Conservation (phyloP, 2,888 invertebrate genomes). For the Girardia tigrina region DNA sequence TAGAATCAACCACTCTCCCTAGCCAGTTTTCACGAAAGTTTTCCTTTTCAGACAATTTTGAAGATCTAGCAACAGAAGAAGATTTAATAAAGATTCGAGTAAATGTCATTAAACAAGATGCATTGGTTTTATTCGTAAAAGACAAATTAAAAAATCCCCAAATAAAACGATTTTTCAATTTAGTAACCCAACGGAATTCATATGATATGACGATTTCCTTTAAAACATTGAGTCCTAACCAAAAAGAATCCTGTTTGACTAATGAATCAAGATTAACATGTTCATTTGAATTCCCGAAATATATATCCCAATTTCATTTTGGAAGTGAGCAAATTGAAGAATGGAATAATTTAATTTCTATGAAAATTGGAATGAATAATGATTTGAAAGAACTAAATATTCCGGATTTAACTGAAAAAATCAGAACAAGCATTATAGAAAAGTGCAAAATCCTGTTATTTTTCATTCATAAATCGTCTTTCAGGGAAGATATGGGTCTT, state of each 20-base stretch:
- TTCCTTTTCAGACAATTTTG: background rate
- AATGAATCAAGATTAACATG: background rate
- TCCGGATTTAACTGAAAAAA: background rate
- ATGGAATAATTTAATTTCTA: background rate
- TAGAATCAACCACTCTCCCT: background rate
- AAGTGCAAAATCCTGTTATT: background rate
- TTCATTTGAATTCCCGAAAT: background rate
- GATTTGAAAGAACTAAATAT: background rate
- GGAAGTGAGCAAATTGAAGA: background rate
- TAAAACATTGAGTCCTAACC: background rate
- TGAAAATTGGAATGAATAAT: background rate
- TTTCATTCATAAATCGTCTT: background rate
- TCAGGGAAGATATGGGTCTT: background rate
- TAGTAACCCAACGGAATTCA: background rate
- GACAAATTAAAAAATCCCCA: background rate
- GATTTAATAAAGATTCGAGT: background rate
- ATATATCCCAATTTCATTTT: background rate
- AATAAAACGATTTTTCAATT: constrained; percentile 4
- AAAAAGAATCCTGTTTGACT: background rate
- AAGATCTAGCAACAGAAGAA: background rate
- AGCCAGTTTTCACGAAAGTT: constrained; percentile 1
- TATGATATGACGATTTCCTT: background rate
- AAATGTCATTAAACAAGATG: background rate
- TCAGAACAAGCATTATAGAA: background rate
- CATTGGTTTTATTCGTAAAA: background rate